Evolutionary conservation across 2,113 vertebrate species (phyloP).

Genomic region (Gobio gobio): DNA sequence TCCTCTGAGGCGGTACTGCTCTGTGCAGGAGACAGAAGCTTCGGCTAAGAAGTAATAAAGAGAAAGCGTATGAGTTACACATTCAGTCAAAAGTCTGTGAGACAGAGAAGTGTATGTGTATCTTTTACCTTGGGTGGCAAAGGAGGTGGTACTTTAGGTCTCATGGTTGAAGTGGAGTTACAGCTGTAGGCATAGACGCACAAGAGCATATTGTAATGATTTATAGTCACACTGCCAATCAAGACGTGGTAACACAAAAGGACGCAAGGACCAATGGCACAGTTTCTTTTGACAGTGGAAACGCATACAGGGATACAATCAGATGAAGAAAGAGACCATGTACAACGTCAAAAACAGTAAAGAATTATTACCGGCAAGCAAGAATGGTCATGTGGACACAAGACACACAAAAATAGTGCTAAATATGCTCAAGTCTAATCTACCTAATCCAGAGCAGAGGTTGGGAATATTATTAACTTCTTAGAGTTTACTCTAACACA

Average conservation of each 20-base stretch:
- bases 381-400: conserved; percentile 3
- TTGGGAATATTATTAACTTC: neutral
- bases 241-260: neutral
- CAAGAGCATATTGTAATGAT: conserved; percentile 15
- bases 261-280: neutral
- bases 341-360: conserved; percentile 1
- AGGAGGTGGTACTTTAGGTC: conserved; percentile 93
- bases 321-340: neutral
- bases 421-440: neutral
- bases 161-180: conserved; percentile 87
- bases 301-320: neutral
- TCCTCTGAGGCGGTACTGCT: conserved; percentile 75
- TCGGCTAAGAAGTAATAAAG: conserved; percentile 63
- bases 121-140: conserved; percentile 91
- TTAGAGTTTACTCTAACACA: neutral
- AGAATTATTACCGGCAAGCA: neutral
- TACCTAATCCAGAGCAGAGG: neutral
- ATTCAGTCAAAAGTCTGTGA: neutral
- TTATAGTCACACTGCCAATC: neutral
- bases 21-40: conserved; percentile 66
- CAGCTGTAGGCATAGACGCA: conserved; percentile 72
- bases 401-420: neutral
- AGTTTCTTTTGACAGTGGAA: neutral
- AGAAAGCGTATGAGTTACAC: neutral
- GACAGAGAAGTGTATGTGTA: neutral